These are phyloP conservation scores for Hirtodrosophila duncani DNA, from an alignment of 2,888 invertebrate species.

Conservation along the genomic window DNA sequence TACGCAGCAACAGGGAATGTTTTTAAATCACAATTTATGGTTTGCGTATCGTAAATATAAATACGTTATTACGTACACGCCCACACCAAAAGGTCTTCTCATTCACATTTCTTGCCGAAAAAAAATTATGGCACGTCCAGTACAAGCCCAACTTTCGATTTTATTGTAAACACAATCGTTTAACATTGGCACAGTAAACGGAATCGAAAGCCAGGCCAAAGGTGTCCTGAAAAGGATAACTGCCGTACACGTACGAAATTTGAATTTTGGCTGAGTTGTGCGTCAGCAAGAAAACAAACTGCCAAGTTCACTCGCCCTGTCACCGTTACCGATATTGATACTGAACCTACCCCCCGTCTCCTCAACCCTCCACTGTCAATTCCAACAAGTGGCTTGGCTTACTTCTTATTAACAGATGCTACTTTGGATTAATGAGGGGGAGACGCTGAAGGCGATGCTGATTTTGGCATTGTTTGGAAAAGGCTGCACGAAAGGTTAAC, in stretches of 20 bases:
- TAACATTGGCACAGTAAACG: conserved; percentile 15
- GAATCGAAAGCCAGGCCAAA: conserved; percentile 16
- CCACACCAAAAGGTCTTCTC: not conserved
- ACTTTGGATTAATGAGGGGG: conserved; percentile 3
- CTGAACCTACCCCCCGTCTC: too few relatives aligned
- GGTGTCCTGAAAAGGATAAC: conserved; percentile 11
- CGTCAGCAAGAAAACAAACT: conserved; percentile 38
- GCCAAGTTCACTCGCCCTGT: not conserved
- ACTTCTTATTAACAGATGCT: conserved; percentile 5
- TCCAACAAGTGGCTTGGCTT: too few relatives aligned
- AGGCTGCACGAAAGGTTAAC: not conserved
- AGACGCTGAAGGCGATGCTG: too few relatives aligned
- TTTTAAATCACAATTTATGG: conserved; percentile 57
- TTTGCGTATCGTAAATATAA: conserved; percentile 52
- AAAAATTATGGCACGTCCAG: conserved; percentile 22
- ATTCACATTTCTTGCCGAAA: conserved; percentile 1
- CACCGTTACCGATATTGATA: not conserved
- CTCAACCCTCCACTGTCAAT: too few relatives aligned
- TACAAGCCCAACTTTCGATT: conserved; percentile 38
- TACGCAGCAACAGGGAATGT: conserved; percentile 20
- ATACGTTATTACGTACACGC: conserved; percentile 43
- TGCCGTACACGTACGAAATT: conserved; percentile 47
- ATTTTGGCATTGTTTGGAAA: not conserved
- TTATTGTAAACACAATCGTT: conserved; percentile 43
- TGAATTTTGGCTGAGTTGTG: conserved; percentile 44